Evolutionary conservation across 2,797 vertebrate genomes (phyloP), one percentile per base, ranked within the genome.

Genomic region (Argentina silus): DNA sequence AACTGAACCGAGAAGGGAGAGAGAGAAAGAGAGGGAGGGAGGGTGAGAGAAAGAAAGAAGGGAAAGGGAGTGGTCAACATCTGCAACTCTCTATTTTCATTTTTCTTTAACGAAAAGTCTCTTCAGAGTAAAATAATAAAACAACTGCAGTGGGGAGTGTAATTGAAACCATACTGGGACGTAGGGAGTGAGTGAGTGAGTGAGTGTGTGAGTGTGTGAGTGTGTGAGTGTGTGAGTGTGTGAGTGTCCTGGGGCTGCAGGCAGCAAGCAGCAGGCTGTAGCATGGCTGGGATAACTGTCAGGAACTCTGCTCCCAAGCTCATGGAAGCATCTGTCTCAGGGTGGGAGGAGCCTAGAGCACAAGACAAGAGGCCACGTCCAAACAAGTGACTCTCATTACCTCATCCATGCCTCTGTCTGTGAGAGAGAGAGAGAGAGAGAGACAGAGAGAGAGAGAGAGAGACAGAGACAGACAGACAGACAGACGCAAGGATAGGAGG

Each of bases 361-460:
- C 42, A 19, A 9, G 36, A 68, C 65, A 7, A 63, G 17, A 60
- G 47, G 15, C 62, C 77, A 47, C 57, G 7, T 82, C 72, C 67
- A 78, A 73, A 78, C 42, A 76, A 77, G 68, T 60, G 78, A 80
- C 76, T 78, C 76, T 78, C 74, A 78, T 82, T 80, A 82, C 75
- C 73, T 84, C 80, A 77, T 77, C 69, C 63, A 53, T 64, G 47
- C 57, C n/a, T 17, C 43, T 19, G 44, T 66, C 42, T 15, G 7
- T 9, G 43, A 36, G 50, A 10, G 19, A 68, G 21, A 8, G 17
- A n/a, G 14, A 7, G 42, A 69, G 27, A 42, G 36, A 59, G 51
- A 57, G 7, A 60, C 5, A 5, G 12, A 60, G 23, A 12, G n/a
- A 45, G 44, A n/a, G 21, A 19, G 68, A 19, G 43, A 19, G 11